phyloP scores from a whole-genome alignment of 2,113 vertebrate species.

The Thalassarche chlororhynchos region DNA sequence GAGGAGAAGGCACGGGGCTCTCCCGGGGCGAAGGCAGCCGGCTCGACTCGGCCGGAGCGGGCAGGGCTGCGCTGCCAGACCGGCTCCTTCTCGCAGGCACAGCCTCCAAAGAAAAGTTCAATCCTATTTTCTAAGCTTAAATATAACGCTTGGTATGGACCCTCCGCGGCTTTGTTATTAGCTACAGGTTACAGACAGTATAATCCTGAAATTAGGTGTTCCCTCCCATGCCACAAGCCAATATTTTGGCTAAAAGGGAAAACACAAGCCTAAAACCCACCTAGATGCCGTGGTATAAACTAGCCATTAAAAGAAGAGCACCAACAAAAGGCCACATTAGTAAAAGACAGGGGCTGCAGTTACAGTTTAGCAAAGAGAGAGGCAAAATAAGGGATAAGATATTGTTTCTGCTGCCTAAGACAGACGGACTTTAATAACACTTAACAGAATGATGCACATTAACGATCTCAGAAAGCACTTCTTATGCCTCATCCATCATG shows the following conservation, averaged over 20 bases:
- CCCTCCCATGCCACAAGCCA: neutral
- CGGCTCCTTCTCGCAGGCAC: neutral
- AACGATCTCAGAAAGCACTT: constrained; percentile 83
- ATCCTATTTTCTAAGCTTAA: neutral
- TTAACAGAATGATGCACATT: constrained; percentile 82
- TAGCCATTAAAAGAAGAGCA: neutral
- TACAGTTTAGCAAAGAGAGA: constrained; percentile 32
- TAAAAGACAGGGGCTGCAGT: neutral
- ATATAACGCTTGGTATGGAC: neutral
- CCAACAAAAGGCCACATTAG: neutral
- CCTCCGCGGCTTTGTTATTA: neutral
- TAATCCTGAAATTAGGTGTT: neutral
- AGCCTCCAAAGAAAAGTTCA: neutral
- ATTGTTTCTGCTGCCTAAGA: constrained; percentile 75
- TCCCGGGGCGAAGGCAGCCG: neutral
- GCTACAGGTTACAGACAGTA: neutral
- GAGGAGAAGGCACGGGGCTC: neutral
- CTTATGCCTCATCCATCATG: constrained; percentile 82
- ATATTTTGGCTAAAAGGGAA: constrained; percentile 14
- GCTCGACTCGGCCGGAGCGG: neutral
- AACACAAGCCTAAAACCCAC: neutral
- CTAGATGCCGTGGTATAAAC: neutral
- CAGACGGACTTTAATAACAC: constrained; percentile 84
- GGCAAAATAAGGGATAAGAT: constrained; percentile 67
- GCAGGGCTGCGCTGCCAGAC: neutral